phyloP scores from a whole-genome alignment of 2,113 vertebrate genomes.

The Heterotilapia buettikoferi region DNA sequence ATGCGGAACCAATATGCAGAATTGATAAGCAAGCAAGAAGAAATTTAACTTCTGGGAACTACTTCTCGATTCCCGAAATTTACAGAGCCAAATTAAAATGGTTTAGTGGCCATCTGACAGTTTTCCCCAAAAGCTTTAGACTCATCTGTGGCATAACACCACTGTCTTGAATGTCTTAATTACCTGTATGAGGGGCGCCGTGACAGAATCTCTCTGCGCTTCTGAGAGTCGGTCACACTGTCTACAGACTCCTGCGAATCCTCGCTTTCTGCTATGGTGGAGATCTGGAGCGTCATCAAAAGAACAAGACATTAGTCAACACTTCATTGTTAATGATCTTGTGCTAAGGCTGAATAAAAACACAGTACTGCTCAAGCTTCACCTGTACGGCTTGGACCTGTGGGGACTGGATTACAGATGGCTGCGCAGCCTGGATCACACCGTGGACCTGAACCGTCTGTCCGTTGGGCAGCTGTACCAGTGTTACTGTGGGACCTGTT shows the following conservation, averaged over 20 bases:
- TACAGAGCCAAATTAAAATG: background rate
- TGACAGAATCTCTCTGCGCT: constrained; percentile 95
- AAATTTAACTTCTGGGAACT: background rate
- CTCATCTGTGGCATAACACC: background rate
- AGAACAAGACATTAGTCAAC: background rate
- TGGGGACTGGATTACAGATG: constrained; percentile 96
- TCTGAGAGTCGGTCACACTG: constrained; percentile 95
- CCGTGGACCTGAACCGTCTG: constrained; percentile 98
- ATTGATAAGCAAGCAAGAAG: background rate
- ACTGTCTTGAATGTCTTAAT: background rate
- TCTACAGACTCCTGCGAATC: constrained; percentile 98
- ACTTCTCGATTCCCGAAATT: background rate
- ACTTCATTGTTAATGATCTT: background rate
- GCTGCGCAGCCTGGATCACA: constrained; percentile 95
- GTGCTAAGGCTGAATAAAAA: background rate
- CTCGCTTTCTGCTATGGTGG: constrained; percentile 96
- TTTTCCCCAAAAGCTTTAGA: background rate
- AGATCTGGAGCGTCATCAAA: constrained; percentile 77
- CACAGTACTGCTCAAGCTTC: constrained; percentile 1
- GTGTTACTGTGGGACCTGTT: constrained; percentile 87
- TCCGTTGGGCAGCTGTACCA: constrained; percentile 95
- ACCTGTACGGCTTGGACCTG: constrained; percentile 97
- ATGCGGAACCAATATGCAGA: background rate
- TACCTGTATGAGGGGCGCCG: constrained; percentile 95
- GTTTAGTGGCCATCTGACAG: background rate